Evolutionary conservation across 2,888 invertebrate species (phyloP).

Genomic region (Eupithecia insigniata): DNA sequence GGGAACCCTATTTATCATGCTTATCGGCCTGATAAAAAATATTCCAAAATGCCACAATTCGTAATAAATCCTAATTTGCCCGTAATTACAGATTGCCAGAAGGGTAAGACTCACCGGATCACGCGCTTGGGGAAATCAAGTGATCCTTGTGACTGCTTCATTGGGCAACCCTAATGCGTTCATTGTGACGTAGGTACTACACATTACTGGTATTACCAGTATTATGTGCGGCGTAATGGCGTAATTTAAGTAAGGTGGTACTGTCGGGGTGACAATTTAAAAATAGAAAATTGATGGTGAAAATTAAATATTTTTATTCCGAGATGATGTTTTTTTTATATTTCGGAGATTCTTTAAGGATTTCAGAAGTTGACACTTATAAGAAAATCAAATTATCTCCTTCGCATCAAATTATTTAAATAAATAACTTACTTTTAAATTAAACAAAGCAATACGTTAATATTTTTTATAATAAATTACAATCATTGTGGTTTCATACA

Average conservation of each 20-base stretch:
- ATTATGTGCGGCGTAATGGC: constrained; percentile 58
- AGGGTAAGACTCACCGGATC: constrained; percentile 47
- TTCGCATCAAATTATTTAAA: no score
- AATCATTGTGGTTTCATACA: not conserved
- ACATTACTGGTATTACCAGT: constrained; percentile 61
- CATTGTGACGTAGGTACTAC: constrained; percentile 52
- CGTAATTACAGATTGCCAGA: constrained; percentile 34
- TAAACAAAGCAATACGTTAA: not conserved
- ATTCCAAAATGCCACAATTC: constrained; percentile 8
- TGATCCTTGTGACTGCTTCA: constrained; percentile 53
- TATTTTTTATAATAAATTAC: not conserved
- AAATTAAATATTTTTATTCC: not conserved
- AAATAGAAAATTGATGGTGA: constrained; percentile 31
- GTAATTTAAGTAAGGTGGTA: constrained; percentile 61
- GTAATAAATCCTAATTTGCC: constrained; percentile 29
- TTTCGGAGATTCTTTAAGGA: not conserved
- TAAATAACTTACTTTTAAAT: no score
- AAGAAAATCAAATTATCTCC: not conserved
- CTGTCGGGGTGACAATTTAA: constrained; percentile 33
- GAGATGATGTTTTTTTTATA: not conserved
- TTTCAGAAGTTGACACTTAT: no score
- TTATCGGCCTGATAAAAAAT: constrained; percentile 12
- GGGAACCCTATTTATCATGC: constrained; percentile 12
- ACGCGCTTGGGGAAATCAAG: constrained; percentile 66
- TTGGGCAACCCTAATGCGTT: constrained; percentile 57